Evolutionary conservation across 1,140 invertebrate species (phyloP).

Genomic region (Bilobella aurantiaca): DNA sequence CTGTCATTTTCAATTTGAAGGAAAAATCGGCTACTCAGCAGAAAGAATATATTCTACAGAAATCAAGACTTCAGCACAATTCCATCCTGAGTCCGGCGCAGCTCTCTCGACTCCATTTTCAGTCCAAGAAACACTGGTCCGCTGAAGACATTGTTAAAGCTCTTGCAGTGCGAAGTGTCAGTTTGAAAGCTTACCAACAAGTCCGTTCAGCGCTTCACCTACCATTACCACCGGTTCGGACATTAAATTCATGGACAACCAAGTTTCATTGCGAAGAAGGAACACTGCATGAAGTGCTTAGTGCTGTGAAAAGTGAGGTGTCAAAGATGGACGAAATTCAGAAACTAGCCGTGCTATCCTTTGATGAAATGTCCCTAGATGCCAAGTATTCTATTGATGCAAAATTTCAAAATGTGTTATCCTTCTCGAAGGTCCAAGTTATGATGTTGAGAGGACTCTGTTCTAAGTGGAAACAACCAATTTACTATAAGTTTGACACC

Average conservation of each 20-base stretch:
- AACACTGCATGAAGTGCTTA: not conserved
- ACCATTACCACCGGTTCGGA: not conserved
- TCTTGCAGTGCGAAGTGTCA: not conserved
- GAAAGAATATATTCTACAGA: not conserved
- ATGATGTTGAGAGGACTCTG: conserved; percentile 21
- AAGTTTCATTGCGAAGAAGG: not conserved
- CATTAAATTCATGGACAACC: not conserved
- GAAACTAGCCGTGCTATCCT: not conserved
- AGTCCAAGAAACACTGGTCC: not conserved
- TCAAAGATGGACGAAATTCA: not conserved
- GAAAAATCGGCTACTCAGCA: not conserved
- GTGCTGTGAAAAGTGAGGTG: not conserved
- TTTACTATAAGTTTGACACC: conserved; percentile 26
- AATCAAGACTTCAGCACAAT: not conserved
- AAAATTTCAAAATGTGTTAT: not conserved
- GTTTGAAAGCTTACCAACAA: not conserved
- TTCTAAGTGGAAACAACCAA: conserved; percentile 23
- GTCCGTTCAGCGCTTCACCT: not conserved
- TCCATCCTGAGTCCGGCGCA: not conserved
- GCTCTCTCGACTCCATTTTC: not conserved
- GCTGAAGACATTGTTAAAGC: not conserved
- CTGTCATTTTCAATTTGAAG: not conserved
- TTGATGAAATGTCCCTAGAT: conserved; percentile 2
- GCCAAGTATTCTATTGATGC: not conserved
- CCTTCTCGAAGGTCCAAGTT: conserved; percentile 14